phyloP scores from a whole-genome alignment of 2,797 vertebrate species.

The Columba guinea region DNA sequence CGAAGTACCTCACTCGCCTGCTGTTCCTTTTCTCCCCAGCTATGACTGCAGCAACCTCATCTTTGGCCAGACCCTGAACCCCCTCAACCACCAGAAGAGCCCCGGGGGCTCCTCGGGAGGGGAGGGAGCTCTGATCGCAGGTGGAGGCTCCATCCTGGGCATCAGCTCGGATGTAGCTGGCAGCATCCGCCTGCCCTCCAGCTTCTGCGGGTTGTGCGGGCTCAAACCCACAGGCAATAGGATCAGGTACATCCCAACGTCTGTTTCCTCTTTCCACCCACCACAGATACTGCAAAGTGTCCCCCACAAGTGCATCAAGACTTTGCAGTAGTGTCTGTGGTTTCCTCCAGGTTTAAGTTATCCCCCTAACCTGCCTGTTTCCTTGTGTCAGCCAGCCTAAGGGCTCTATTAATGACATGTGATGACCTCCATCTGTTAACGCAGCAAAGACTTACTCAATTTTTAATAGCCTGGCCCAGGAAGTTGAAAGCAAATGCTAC shows the following conservation, averaged over 20 bases:
- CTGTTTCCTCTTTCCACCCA: background rate
- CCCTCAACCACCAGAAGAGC: constrained; percentile 77
- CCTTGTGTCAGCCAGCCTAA: background rate
- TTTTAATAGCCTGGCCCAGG: background rate
- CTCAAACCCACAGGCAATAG: constrained; percentile 82
- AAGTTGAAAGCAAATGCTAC: background rate
- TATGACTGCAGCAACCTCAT: constrained; percentile 83
- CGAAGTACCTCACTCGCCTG: background rate
- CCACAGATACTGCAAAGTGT: background rate
- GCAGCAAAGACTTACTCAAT: background rate
- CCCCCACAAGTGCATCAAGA: background rate
- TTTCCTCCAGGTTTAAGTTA: background rate
- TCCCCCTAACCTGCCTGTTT: background rate
- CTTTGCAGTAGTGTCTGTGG: accelerated
- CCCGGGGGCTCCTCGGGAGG: constrained; percentile 83
- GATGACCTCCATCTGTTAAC: background rate
- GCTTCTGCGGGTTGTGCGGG: constrained; percentile 84
- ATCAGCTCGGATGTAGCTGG: constrained; percentile 79
- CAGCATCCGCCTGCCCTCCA: constrained; percentile 81
- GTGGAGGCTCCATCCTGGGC: constrained; percentile 83
- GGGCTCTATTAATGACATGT: background rate
- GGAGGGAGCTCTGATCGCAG: constrained; percentile 81
- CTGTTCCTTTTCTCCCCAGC: constrained; percentile 47
- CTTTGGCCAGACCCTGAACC: constrained; percentile 79
- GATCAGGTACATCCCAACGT: constrained; percentile 71